Conservation (phyloP, 1,140 invertebrate genomes). For the Zeugodacus cucurbitae region DNA sequence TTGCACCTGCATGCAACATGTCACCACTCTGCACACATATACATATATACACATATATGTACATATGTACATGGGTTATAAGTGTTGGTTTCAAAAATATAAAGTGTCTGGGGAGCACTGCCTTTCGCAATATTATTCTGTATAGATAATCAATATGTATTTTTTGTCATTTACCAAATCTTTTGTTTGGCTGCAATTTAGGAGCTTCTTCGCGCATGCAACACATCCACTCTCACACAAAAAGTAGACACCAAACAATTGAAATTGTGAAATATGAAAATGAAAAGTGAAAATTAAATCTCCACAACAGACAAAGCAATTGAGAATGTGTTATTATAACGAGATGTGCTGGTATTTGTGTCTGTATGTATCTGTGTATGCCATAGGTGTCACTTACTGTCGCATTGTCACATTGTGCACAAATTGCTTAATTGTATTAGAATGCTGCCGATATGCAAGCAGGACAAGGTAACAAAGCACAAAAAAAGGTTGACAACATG, state of each 20-base stretch:
- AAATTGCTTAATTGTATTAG: constrained; percentile 39
- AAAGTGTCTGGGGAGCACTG: not conserved
- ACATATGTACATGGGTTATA: not conserved
- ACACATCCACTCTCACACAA: not conserved
- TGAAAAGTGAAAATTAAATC: not conserved
- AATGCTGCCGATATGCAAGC: not conserved
- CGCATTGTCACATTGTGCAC: constrained; percentile 29
- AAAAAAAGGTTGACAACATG: not conserved
- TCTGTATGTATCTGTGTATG: not conserved
- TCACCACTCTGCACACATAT: not conserved
- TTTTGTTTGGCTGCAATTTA: constrained; percentile 12
- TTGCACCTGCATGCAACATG: constrained; percentile 22
- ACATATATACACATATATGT: not conserved
- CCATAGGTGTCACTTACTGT: not conserved
- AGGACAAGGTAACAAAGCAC: not conserved
- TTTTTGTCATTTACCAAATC: not conserved
- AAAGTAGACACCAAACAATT: not conserved
- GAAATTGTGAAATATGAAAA: not conserved
- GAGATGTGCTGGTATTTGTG: not conserved
- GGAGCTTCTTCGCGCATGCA: not conserved
- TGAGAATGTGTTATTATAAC: not conserved
- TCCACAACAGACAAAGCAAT: not conserved
- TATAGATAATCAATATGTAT: not conserved
- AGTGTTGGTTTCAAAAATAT: not conserved
- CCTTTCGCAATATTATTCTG: not conserved